phyloP scores from a whole-genome alignment of 2,113 vertebrate species.

The Rhizomys pruinosus region DNA sequence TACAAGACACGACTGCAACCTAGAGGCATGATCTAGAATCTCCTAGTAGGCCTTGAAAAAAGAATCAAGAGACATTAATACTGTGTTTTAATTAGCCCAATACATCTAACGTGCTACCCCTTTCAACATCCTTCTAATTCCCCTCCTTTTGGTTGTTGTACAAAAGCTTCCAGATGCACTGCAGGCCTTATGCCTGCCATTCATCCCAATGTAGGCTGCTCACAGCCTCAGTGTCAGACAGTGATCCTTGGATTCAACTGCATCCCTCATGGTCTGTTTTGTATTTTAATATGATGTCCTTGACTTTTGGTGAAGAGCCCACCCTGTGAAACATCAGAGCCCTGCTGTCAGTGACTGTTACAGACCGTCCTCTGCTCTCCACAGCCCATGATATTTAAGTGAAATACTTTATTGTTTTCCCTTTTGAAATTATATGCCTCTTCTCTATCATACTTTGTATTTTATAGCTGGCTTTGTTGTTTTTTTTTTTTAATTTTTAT shows the following conservation, averaged over 20 bases:
- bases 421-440: conserved; percentile 25
- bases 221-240: background rate
- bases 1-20: background rate
- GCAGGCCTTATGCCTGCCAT: background rate
- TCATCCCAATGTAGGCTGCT: background rate
- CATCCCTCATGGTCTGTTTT: conserved; percentile 50
- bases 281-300: conserved; percentile 33
- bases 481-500: no score
- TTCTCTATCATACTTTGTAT: conserved; percentile 36
- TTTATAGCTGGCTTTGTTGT: conserved; percentile 52
- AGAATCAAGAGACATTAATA: background rate
- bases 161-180: background rate
- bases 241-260: background rate
- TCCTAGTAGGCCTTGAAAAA: background rate
- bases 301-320: conserved; percentile 43
- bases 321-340: background rate
- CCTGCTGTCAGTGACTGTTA: background rate
- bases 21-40: background rate
- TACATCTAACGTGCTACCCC: background rate
- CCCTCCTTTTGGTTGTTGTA: background rate
- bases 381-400: background rate
- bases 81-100: background rate
- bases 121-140: background rate
- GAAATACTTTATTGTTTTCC: conserved; percentile 4
- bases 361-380: background rate